Evolutionary conservation across 2,113 vertebrate genomes (phyloP), one percentile per base, ranked within the genome.

Genomic region (Egretta garzetta): DNA sequence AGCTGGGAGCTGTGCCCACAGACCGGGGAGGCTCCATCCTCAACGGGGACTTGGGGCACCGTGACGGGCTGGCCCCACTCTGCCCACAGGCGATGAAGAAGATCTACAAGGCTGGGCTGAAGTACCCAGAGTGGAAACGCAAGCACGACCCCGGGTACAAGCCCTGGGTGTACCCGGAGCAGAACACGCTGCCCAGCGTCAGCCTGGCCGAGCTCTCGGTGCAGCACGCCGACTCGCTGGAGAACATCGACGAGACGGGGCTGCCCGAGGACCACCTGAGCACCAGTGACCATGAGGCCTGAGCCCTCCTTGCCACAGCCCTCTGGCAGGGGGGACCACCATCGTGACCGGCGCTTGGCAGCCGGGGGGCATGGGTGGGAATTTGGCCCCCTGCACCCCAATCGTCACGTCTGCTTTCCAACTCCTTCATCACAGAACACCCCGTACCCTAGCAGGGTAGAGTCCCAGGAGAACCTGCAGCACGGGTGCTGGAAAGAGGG

Each of bases 121-220:
- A 99, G 96, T 99, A 99, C n/a, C 99, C 98, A 0, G 98, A 99
- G 88, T 99, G 98, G 99, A 99, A 99, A 91, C 96, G 98, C 43
- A 98, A 98, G 79, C 98, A 99, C 37, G 96, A 98, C 50, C 98
- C 98, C 0, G 73, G 52, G n/a, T 97, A 98, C 93, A 99, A 99
- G 97, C 98, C 98, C 5, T 99, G 99, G 99, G 96, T 98, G 90
- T 99, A 98, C 58, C 98, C 98, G 0, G 98, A 99, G 94, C 99
- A 99, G 98, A 99, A 98, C 98, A 97, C 96, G 0, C 96, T 99
- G 80, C 98, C 98, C 45, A 98, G 96, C 39, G 94, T 99, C 49
- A 98, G 85, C 80, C 88, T 97, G 77, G 86, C 96, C 0, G 98
- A 99, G 93, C 98, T 98, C 53, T 98, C 97, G 0, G 59, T 98